Base-by-base conservation (phyloP, 2,113 vertebrate species). In the Piliocolobus tephrosceles region DNA sequence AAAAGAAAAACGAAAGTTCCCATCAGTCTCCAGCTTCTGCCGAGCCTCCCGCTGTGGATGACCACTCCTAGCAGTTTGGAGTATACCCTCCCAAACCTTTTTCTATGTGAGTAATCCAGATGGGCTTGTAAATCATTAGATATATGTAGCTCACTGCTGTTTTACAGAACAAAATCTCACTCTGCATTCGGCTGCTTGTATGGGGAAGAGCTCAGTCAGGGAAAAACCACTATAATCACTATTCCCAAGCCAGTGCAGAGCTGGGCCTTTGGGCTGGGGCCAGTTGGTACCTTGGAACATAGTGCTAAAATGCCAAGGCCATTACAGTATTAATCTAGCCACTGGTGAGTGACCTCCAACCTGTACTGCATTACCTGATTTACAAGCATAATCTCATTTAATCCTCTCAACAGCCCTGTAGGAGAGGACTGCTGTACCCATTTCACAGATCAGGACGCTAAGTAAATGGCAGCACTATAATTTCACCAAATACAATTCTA, bases 11-110 rank as follows among this genome's bases (percentile, higher is more conserved):
- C 1, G 58, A 11, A 27, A 40, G 13, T 3, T n/a, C 25, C 43
- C 3, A 1, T 55, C 43, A 18, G 81, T 43, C 76, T 38, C 45
- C 0, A 1, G 45, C 47, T 72, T 17, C 13, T 2, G 32, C 47
- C 1, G 5, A 61, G 13, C 66, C 85, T 90, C 32, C 43, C 25
- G 40, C 57, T 22, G 20, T 3, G 25, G 72, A 17, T 5, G 50
- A 52, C 22, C 6, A 0, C 38, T 3, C 58, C 1, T 0, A 14
- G 45, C 30, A 3, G 22, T 55, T n/a, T 10, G 7, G 61, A 43
- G 61, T 43, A 10, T 1, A 22, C 2, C 5, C 18, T 45, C 45
- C 64, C 17, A 14, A 25, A 43, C 30, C 68, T 20, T 43, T 52
- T 30, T 45, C 82, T 64, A 17, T 4, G 0, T 12, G 38, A 57